phyloP scores from a whole-genome alignment of 2,888 invertebrate genomes.

The Epiperipatus broadwayi region DNA sequence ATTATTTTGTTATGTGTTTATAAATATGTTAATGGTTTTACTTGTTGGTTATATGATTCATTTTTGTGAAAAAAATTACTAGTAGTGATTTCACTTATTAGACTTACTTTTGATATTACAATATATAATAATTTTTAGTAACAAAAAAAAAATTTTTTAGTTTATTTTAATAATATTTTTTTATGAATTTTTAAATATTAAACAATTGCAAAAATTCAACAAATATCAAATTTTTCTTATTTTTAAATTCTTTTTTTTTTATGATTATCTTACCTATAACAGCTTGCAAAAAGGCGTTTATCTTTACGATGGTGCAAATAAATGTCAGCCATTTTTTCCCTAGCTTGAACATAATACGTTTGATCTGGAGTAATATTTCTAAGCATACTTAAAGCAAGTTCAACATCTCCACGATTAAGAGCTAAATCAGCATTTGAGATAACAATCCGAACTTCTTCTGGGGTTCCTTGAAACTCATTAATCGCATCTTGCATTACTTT shows the following conservation, averaged over 20 bases:
- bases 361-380: slow-evolving; percentile 56
- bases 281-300: slow-evolving; percentile 61
- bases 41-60: too few relatives aligned
- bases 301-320: slow-evolving; percentile 70
- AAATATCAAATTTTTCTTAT: neutral
- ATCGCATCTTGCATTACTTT: slow-evolving; percentile 50
- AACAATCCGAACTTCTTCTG: slow-evolving; percentile 63
- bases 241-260: too few relatives aligned
- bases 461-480: slow-evolving; percentile 41
- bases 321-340: slow-evolving; percentile 58
- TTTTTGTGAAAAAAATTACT: too few relatives aligned
- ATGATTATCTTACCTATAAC: slow-evolving; percentile 39
- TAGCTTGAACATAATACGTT: slow-evolving; percentile 51
- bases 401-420: slow-evolving; percentile 55
- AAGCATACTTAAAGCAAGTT: slow-evolving; percentile 58
- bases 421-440: slow-evolving; percentile 69
- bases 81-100: too few relatives aligned
- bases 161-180: slow-evolving; percentile 7
- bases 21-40: too few relatives aligned
- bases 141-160: slow-evolving; percentile 6
- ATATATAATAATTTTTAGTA: neutral
- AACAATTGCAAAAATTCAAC: neutral
- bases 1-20: too few relatives aligned
- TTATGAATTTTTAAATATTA: slow-evolving; percentile 1
- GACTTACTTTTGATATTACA: too few relatives aligned